Conservation (phyloP, 1,140 invertebrate genomes). For the Amphibalanus amphitrite region DNA sequence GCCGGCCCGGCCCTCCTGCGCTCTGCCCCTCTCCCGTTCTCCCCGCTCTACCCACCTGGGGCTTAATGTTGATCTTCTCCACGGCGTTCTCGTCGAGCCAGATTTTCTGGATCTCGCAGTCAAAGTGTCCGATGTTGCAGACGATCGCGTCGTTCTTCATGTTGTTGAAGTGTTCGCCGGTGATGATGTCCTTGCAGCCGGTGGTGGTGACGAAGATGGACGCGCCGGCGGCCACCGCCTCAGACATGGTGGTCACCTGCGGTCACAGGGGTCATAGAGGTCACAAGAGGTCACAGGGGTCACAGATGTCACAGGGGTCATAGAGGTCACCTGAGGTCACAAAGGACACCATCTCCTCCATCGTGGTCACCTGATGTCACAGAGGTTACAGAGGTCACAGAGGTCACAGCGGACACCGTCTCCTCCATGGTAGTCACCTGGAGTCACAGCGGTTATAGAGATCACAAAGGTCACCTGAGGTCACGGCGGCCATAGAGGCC, state of each 20-base stretch:
- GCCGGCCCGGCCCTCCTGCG: no score
- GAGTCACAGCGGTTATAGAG: no score
- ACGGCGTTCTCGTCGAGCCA: conserved; percentile 90
- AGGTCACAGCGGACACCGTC: conserved; percentile 6
- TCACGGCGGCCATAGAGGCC: no score
- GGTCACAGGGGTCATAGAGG: no score
- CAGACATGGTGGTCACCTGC: conserved; percentile 91
- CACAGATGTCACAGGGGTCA: not conserved
- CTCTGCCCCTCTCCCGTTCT: not conserved
- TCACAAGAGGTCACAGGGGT: no score
- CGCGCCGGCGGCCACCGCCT: conserved; percentile 40
- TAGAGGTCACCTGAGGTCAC: no score
- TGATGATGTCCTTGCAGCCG: conserved; percentile 89
- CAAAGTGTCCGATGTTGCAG: conserved; percentile 99
- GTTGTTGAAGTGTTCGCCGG: conserved; percentile 63
- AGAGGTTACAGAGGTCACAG: conserved; percentile 10
- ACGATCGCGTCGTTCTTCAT: conserved; percentile 97
- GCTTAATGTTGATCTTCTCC: conserved; percentile 85
- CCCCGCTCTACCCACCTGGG: conserved; percentile 43
- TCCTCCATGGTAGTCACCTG: no score
- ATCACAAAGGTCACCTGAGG: no score
- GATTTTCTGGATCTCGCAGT: conserved; percentile 90
- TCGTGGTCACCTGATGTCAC: no score
- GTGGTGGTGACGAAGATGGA: conserved; percentile 93
- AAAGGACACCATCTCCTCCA: no score